Conservation (phyloP, 1,140 invertebrate species). For the Calephelis virginiensis region DNA sequence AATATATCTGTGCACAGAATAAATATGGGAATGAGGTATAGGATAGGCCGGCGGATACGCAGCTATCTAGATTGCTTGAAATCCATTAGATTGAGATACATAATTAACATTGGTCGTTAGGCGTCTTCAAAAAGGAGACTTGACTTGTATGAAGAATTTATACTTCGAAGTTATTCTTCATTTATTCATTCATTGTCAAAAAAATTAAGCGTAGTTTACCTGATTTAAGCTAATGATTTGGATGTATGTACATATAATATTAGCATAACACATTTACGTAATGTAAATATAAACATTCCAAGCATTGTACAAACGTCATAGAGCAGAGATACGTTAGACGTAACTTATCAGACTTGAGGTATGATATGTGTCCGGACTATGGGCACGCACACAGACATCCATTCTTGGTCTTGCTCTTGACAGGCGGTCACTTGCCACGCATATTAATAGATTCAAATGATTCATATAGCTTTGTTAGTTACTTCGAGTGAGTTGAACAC, state of each 20-base stretch:
- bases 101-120: too few species aligned
- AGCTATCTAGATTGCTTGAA: too few species aligned
- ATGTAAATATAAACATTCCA: neutral
- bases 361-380: conserved; percentile 14
- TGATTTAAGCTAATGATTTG: too few species aligned
- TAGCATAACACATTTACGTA: conserved; percentile 1
- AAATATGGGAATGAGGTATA: too few species aligned
- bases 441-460: conserved; percentile 74
- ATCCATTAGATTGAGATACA: too few species aligned
- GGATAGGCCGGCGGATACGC: too few species aligned
- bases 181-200: too few species aligned
- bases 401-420: conserved; percentile 68
- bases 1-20: too few species aligned
- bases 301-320: neutral
- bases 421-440: conserved; percentile 71
- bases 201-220: too few species aligned
- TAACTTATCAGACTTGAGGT: conserved; percentile 18
- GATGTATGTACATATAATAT: neutral
- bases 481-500: conserved; percentile 57
- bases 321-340: conserved; percentile 16
- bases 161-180: too few species aligned
- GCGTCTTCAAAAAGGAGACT: too few species aligned
- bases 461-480: conserved; percentile 56
- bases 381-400: conserved; percentile 38
- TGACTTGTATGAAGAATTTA: too few species aligned